Conservation (phyloP, 2,113 vertebrate genomes). For the Piaya cayana region DNA sequence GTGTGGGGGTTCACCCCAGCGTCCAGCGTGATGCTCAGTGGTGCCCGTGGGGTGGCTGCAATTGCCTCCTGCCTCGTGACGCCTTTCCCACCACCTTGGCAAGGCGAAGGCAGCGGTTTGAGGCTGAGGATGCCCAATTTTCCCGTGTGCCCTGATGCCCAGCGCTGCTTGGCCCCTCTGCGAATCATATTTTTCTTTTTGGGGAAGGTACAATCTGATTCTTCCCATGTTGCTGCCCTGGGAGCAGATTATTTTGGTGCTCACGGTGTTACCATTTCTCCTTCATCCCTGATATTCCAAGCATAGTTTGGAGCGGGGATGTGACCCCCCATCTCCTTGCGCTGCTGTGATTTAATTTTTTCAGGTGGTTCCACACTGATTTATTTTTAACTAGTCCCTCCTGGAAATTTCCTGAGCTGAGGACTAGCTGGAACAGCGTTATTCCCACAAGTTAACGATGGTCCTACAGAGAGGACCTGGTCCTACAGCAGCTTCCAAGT, state of each 20-base stretch:
- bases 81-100: accelerated
- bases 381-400: neutral
- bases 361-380: accelerated
- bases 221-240: accelerated
- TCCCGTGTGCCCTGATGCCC: too few relatives aligned
- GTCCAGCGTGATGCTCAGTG: accelerated
- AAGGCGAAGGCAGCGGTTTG: accelerated
- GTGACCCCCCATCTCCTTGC: neutral
- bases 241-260: neutral
- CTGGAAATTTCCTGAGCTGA: neutral
- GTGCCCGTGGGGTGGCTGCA: accelerated
- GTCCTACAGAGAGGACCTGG: accelerated
- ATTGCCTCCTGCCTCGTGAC: accelerated
- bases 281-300: accelerated
- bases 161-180: accelerated
- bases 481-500: accelerated
- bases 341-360: accelerated
- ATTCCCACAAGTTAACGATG: accelerated
- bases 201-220: neutral
- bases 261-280: accelerated
- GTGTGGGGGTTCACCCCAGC: accelerated
- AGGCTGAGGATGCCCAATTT: accelerated
- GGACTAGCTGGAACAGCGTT: neutral
- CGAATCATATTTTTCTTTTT: neutral
- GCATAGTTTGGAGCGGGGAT: neutral